Evolutionary conservation across 2,888 invertebrate species (phyloP), one percentile per base, ranked within the genome.

Genomic region (Kryphioiulus occultus): DNA sequence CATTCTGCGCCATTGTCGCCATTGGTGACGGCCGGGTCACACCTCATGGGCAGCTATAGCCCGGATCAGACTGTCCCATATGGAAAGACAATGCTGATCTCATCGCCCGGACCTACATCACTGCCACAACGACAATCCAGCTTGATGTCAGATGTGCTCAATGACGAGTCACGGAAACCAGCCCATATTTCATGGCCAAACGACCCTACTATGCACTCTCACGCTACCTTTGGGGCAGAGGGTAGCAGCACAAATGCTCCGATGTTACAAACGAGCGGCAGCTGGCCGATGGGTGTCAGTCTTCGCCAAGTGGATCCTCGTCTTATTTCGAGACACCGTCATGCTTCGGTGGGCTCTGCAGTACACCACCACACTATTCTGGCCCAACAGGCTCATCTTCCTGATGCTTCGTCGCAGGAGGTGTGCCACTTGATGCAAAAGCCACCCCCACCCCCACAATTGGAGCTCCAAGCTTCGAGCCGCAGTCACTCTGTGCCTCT

Each of bases 401-500:
- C 35, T 35, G 35, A 35, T 7, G 35, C 35, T 35, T 2, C 35
- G 7, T 35, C 35, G 2, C 35, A 35, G 35, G 35, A 35, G 35
- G 35, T 35, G 3, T 35, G 39, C 44, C 44, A 32, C 68, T n/a
- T 22, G 78, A 22, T 53, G 26, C 86, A 26, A n/a, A 86, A 68
- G 30, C 32, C 32, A 68, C 22, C 42, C 39, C 86, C 86, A 85
- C n/a, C 86, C 53, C 87, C 22, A 35, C 95, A 15, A 94, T 94
- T 90, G 94, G 94, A 87, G 88, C 90, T 88, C 89, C 90, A 85
- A 89, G 90, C 89, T 88, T 88, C 89, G 39, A 92, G 91, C 89
- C 93, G 96, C 87, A 96, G 96, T 10, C 96, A 96, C 90, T 96
- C 96, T 19, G 96, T 96, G 86, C 96, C 96, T 0, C 92, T 95